Percentiles rank a stretch among this genome's conserved stretches.
phyloP scores from a whole-genome alignment of 2,888 invertebrate species.

The Rhagonycha lutea region DNA sequence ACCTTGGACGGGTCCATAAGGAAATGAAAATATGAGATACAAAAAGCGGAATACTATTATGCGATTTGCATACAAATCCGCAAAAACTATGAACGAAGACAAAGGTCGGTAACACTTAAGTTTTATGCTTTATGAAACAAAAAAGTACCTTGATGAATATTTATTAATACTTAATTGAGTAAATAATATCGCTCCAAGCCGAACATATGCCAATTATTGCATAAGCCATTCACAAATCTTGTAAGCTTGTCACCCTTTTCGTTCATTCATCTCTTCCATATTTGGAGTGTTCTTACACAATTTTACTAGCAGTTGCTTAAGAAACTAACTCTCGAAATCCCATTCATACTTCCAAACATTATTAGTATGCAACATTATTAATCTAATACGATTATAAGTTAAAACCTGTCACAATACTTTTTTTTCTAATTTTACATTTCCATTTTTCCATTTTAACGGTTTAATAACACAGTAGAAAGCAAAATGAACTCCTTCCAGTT shows the following conservation, averaged over 20 bases:
- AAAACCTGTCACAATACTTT: slow-evolving; percentile 34
- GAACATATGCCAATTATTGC: slow-evolving; percentile 25
- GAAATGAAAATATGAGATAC: neutral
- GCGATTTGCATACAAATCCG: neutral
- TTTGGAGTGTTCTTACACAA: slow-evolving; percentile 48
- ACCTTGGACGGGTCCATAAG: neutral
- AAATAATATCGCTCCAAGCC: slow-evolving; percentile 14
- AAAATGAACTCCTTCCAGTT: neutral
- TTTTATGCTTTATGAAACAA: neutral
- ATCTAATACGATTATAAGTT: slow-evolving; percentile 37
- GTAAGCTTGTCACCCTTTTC: slow-evolving; percentile 40
- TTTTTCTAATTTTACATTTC: slow-evolving; percentile 27
- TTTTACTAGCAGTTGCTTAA: slow-evolving; percentile 43
- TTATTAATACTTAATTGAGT: slow-evolving; percentile 20
- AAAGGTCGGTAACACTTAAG: neutral
- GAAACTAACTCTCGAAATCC: slow-evolving; percentile 26
- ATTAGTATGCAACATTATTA: slow-evolving; percentile 35
- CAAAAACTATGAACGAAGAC: neutral
- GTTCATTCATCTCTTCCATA: slow-evolving; percentile 48
- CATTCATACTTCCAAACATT: slow-evolving; percentile 33
- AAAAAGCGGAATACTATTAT: neutral
- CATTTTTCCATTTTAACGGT: slow-evolving; percentile 12
- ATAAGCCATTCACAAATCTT: slow-evolving; percentile 45
- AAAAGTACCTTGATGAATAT: slow-evolving; percentile 13
- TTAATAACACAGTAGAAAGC: neutral